These are phyloP conservation scores for Luperina testacea DNA, from an alignment of 2,888 invertebrate species.

Conservation along the genomic window DNA sequence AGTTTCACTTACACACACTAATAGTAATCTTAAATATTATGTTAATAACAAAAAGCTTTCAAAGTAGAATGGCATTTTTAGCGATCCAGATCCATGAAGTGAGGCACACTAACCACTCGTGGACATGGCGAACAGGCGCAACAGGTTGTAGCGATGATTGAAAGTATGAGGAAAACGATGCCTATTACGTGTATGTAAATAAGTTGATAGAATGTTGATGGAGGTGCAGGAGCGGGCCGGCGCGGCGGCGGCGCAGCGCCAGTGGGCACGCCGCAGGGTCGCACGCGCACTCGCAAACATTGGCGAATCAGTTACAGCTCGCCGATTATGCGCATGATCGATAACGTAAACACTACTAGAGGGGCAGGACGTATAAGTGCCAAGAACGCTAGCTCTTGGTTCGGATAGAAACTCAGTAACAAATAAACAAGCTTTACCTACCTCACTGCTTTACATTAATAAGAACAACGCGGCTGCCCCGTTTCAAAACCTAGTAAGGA, in stretches of 20 bases:
- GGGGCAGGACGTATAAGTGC: background rate
- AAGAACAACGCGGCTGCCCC: too few relatives aligned
- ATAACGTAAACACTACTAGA: constrained; percentile 34
- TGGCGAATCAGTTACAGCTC: constrained; percentile 49
- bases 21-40: background rate
- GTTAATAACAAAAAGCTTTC: background rate
- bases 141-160: background rate
- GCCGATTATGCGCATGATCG: constrained; percentile 52
- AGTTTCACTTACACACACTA: too few relatives aligned
- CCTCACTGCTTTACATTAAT: background rate
- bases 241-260: background rate
- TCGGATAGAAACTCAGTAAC: background rate
- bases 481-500: too few relatives aligned
- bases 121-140: background rate
- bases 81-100: background rate
- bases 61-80: background rate
- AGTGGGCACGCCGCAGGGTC: background rate
- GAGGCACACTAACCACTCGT: background rate
- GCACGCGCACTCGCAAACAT: background rate
- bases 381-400: background rate
- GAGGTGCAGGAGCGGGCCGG: background rate
- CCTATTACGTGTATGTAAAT: background rate
- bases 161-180: constrained; percentile 1
- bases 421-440: background rate
- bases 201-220: constrained; percentile 9